These are phyloP conservation scores for Piaya cayana DNA, from an alignment of 2,113 vertebrate species.

Conservation along the genomic window DNA sequence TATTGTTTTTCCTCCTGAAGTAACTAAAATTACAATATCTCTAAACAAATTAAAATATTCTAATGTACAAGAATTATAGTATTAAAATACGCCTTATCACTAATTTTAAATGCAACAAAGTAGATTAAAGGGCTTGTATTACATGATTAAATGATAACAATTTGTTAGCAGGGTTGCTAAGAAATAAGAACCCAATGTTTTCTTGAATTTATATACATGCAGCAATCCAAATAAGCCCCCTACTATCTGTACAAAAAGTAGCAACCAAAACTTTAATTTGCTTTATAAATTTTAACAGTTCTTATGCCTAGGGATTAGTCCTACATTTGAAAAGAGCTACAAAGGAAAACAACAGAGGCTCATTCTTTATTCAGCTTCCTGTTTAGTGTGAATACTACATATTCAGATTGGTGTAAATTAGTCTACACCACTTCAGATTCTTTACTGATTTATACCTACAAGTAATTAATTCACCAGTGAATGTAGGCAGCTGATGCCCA, in stretches of 20 bases:
- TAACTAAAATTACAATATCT: not conserved
- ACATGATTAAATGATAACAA: not conserved
- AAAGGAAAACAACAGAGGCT: not conserved
- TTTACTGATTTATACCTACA: not conserved
- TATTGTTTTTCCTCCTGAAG: not conserved
- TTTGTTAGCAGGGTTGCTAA: not conserved
- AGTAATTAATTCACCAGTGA: not conserved
- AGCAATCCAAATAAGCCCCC: not conserved
- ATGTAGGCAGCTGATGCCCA: not conserved
- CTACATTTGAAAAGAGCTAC: not conserved
- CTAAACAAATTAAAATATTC: not conserved
- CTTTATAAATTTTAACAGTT: not conserved
- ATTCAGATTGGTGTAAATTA: not conserved
- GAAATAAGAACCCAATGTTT: not conserved
- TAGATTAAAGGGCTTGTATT: not conserved
- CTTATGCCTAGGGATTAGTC: not conserved
- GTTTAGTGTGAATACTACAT: not conserved
- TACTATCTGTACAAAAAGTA: not conserved
- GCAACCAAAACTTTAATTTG: not conserved
- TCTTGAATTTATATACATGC: not conserved
- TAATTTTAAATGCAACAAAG: not conserved
- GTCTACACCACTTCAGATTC: not conserved
- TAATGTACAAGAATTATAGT: not conserved
- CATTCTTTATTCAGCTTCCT: not conserved
- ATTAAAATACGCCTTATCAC: not conserved